Evolutionary conservation across 2,113 vertebrate species (phyloP).

Genomic region (Microtus oregoni): DNA sequence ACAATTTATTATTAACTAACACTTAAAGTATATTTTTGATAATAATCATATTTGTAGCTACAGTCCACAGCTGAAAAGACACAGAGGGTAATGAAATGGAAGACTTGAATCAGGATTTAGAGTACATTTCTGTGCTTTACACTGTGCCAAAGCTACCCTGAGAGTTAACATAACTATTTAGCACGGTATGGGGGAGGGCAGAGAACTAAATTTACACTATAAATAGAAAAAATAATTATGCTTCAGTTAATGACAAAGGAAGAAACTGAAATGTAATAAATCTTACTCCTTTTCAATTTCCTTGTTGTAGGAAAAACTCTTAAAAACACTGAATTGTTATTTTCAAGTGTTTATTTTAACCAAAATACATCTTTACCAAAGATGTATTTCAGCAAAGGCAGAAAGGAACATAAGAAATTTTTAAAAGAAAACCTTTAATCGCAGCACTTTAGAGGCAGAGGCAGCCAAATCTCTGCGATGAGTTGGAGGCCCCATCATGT

Average conservation of each 20-base stretch:
- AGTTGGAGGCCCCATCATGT: no score
- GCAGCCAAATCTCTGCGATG: no score
- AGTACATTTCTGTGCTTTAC: background rate
- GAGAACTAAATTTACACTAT: background rate
- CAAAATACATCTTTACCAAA: background rate
- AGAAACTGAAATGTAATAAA: conserved; percentile 46
- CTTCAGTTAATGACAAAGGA: conserved; percentile 41
- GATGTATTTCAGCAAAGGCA: conserved; percentile 33
- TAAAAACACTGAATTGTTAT: conserved; percentile 1
- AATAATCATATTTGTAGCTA: conserved; percentile 37
- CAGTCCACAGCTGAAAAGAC: conserved; percentile 45
- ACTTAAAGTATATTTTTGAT: background rate
- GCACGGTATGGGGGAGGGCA: background rate
- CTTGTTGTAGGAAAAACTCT: conserved; percentile 9
- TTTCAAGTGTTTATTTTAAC: conserved; percentile 44
- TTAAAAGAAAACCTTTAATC: background rate
- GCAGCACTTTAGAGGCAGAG: no score
- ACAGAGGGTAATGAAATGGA: background rate
- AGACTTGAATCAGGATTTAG: conserved; percentile 23
- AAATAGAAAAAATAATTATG: conserved; percentile 24
- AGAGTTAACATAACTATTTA: conserved; percentile 27
- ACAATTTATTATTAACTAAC: conserved; percentile 38
- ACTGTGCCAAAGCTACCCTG: conserved; percentile 25
- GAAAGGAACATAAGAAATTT: background rate
- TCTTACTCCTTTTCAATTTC: background rate